Evolutionary conservation across 1,140 invertebrate species (phyloP), one percentile per base, ranked within the genome.

Genomic region (Drosophila jambulina): DNA sequence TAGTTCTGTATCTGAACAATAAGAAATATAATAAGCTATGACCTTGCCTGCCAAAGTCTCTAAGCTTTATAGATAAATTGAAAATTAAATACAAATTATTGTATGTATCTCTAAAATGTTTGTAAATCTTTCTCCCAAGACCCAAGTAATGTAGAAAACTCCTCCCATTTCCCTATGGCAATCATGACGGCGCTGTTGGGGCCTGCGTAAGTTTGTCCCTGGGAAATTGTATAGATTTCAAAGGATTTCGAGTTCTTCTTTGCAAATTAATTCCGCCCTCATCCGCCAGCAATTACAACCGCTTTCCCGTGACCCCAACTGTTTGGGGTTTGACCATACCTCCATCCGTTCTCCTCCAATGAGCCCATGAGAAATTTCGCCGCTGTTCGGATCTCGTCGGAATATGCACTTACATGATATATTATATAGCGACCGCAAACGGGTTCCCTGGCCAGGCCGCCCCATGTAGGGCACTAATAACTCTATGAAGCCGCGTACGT

Each of bases 391-490:
- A 59, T 40, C 34, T 70, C 21, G n/a, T 36, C 21, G 51, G 49
- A 57, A 58, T 71, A 70, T 70, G 64, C 46, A 68, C 68, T 70
- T 72, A 48, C 43, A 72, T 49, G 69, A 71, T 72, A 25, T 48
- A 72, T 72, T 59, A 32, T 59, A 60, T 72, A 27, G 53, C 36
- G 69, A 72, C 69, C 69, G 54, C 65, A 72, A 71, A 59, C 36
- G 65, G 63, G 27, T 59, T 46, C 42, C 21, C 46, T 17, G 7
- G 13, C 67, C 58, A 49, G 15, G 42, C 62, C 34, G 32, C 62
- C 81, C 78, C 85, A 69, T 78, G 51, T 78, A 65, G 54, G 80
- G 82, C 81, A 72, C 77, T 88, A 88, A 88, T 88, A 88, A 88
- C 84, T 88, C 78, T 88, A 88, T 88, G 84, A 75, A 69, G 69